These are phyloP conservation scores for Schizothorax lantsangensis DNA, from an alignment of 2,797 vertebrate species.

Conservation along the genomic window DNA sequence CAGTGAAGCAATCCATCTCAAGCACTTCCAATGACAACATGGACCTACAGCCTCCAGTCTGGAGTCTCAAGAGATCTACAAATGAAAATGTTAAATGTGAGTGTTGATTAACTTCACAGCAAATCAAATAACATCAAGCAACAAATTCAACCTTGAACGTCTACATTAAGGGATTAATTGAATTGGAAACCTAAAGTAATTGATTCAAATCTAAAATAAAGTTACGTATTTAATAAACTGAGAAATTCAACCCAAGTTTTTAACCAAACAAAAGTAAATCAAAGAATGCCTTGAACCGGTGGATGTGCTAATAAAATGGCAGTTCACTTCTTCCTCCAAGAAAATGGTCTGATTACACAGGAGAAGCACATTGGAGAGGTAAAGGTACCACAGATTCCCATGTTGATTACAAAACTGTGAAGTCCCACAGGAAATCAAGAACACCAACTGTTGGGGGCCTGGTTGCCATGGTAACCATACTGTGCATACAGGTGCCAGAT, in stretches of 20 bases:
- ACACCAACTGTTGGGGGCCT: constrained; percentile 49
- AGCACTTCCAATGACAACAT: not conserved
- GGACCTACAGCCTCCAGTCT: too few species aligned
- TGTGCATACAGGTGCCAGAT: constrained; percentile 64
- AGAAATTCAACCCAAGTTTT: not conserved
- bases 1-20: not conserved
- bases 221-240: not conserved
- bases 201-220: not conserved
- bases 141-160: not conserved
- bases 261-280: not conserved
- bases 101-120: not conserved
- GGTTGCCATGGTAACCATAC: constrained; percentile 68
- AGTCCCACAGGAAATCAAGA: constrained; percentile 69
- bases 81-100: not conserved
- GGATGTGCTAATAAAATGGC: not conserved
- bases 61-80: not conserved
- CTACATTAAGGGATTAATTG: not conserved
- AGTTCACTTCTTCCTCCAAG: not conserved
- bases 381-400: constrained; percentile 53
- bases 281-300: not conserved
- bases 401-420: constrained; percentile 53
- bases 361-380: constrained; percentile 50
- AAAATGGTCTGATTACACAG: constrained; percentile 40
- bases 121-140: not conserved
- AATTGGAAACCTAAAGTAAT: not conserved